Percentiles rank a stretch among this genome's conserved stretches.
phyloP scores from a whole-genome alignment of 2,797 vertebrate species.

The Selene dorsalis region DNA sequence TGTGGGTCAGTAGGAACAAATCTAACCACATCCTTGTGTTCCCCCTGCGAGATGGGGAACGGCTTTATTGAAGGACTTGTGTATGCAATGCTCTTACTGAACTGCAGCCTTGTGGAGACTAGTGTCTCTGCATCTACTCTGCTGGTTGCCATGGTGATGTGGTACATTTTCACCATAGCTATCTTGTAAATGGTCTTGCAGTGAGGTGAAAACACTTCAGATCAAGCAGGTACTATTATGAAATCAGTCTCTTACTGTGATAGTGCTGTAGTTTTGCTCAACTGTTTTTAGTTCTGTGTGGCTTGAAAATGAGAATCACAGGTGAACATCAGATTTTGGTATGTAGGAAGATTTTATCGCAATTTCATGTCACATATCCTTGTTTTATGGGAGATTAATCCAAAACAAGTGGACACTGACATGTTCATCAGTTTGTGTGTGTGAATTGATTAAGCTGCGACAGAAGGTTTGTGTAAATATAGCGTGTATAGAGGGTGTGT shows the following conservation, averaged over 20 bases:
- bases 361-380: neutral
- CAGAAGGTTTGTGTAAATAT: neutral
- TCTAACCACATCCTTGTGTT: conserved; percentile 43
- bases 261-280: neutral
- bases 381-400: neutral
- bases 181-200: conserved; percentile 45
- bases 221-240: conserved; percentile 39
- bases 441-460: neutral
- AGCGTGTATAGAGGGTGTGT: neutral
- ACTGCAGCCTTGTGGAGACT: conserved; percentile 57
- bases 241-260: conserved; percentile 32
- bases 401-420: neutral
- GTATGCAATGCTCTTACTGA: conserved; percentile 20
- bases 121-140: conserved; percentile 61
- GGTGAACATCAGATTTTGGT: neutral
- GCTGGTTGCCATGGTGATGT: conserved; percentile 73
- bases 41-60: conserved; percentile 26
- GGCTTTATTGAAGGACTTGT: conserved; percentile 43
- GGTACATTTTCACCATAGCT: conserved; percentile 49
- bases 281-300: conserved; percentile 3
- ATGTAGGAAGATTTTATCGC: neutral
- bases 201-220: conserved; percentile 46
- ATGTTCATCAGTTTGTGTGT: neutral
- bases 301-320: neutral
- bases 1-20: conserved; percentile 42